Base-by-base conservation (phyloP, 2,797 vertebrate genomes). In the Florisuga fusca region DNA sequence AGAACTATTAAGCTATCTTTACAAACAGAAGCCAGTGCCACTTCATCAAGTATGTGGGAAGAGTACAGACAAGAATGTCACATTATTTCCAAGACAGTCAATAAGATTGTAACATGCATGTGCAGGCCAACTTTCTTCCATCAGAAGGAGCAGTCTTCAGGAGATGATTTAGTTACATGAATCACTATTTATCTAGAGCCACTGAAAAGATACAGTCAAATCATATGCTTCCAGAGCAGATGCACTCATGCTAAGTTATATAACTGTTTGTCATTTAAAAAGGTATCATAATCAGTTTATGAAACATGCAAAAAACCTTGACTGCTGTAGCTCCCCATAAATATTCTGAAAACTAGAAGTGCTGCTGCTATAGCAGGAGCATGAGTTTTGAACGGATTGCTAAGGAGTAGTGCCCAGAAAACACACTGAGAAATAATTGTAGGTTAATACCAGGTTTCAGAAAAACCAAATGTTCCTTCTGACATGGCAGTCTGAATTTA, bases 171-270 rank as follows among this genome's bases (percentile, higher is more conserved):
- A 45, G 36, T 46, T 77, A 50, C 23, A n/a, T 29, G 21, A 87
- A 90, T 85, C 84, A 80, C 50, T 84, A 34, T 89, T 92, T 91
- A 84, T 50, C 87, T 80, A 22, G 12, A 74, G 45, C 57, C 20
- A 77, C 64, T 80, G 82, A 91, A 73, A 80, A 89, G 50, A 80
- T 23, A 74, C 6, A 83, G 68, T 45, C 72, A 89, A 95, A 90
- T 75, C 45, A 68, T 87, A 54, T 33, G 89, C 41, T 74, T 62
- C 36, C 53, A 77, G 38, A 73, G 55, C 81, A 72, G 36, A 62
- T 38, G 67, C 21, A 51, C 8, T 38, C 55, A 27, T 26, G 36
- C 14, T 67, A 66, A 78, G 9, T 50, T 61, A 43, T n/a, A 66
- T 23, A 29, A 38, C 50, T 22, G 20, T 16, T 63, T 89, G 34